Percentiles rank a stretch among this genome's conserved stretches.
phyloP scores from a whole-genome alignment of 2,797 vertebrate species.

The Gallinago nigripennis region DNA sequence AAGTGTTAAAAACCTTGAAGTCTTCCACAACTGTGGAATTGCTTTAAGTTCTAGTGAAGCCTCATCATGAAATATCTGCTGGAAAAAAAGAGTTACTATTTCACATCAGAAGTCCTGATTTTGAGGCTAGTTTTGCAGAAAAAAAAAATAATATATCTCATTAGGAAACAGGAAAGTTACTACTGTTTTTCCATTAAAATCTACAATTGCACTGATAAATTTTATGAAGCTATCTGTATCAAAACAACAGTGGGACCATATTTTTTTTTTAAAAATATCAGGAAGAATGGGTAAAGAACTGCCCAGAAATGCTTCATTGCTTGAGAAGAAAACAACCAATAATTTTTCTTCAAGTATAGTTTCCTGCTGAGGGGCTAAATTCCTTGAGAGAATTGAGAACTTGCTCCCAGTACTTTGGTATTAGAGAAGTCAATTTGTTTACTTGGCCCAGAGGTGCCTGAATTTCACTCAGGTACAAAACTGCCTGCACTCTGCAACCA shows the following conservation, averaged over 20 bases:
- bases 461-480: not conserved
- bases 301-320: not conserved
- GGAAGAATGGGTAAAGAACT: not conserved
- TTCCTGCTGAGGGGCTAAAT: not conserved
- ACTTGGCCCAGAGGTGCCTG: not conserved
- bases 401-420: not conserved
- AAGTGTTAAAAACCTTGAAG: not conserved
- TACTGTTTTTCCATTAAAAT: not conserved
- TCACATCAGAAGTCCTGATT: not conserved
- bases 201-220: not conserved
- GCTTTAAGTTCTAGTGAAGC: not conserved
- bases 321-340: not conserved
- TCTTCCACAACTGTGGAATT: not conserved
- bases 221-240: not conserved
- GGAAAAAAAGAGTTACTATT: not conserved
- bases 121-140: not conserved
- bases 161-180: not conserved
- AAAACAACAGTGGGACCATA: not conserved
- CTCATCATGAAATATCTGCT: not conserved
- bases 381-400: not conserved
- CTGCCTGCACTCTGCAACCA: not conserved
- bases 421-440: not conserved
- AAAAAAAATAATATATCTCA: not conserved
- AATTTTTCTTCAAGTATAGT: not conserved
- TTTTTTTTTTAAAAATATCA: not conserved